Conservation (phyloP, 2,888 invertebrate genomes). For the Euspilapteryx auroguttella region DNA sequence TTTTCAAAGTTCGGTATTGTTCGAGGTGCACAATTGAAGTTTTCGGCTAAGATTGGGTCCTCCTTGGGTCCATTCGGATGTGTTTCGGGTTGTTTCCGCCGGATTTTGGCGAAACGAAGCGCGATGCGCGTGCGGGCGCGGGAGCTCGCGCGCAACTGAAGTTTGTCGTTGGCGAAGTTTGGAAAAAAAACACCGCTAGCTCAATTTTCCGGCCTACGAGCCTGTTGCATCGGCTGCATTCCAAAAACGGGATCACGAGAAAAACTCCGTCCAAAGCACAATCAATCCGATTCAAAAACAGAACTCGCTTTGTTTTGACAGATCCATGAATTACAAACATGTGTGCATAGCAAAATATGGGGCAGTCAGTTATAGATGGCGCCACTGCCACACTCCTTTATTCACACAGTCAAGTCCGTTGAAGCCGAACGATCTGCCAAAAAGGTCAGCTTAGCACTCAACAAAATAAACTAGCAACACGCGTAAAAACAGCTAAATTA, state of each 20-base stretch:
- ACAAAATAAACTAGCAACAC: conserved; percentile 54
- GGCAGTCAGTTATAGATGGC: conserved; percentile 37
- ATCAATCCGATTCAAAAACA: conserved; percentile 7
- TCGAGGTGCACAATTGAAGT: no score
- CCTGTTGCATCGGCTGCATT: conserved; percentile 22
- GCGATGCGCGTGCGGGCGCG: conserved; percentile 34
- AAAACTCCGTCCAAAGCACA: conserved; percentile 11
- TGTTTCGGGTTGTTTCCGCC: conserved; percentile 33
- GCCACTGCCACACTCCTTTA: conserved; percentile 21
- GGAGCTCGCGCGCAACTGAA: conserved; percentile 56
- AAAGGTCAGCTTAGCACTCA: conserved; percentile 16
- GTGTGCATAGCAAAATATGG: conserved; percentile 12
- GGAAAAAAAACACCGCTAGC: conserved; percentile 39
- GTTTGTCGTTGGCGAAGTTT: conserved; percentile 34
- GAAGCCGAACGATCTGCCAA: no score
- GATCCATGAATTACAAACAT: conserved; percentile 27
- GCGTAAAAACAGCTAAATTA: conserved; percentile 59
- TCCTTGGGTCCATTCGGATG: conserved; percentile 32
- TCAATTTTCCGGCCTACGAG: conserved; percentile 42
- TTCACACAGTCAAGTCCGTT: no score
- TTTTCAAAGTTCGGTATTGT: conserved; percentile 20
- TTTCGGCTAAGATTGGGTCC: no score
- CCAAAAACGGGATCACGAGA: conserved; percentile 17
- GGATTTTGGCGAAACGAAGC: conserved; percentile 15
- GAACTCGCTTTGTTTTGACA: conserved; percentile 56